Conservation (phyloP, 2,888 invertebrate species). For the Oscheius onirici region DNA sequence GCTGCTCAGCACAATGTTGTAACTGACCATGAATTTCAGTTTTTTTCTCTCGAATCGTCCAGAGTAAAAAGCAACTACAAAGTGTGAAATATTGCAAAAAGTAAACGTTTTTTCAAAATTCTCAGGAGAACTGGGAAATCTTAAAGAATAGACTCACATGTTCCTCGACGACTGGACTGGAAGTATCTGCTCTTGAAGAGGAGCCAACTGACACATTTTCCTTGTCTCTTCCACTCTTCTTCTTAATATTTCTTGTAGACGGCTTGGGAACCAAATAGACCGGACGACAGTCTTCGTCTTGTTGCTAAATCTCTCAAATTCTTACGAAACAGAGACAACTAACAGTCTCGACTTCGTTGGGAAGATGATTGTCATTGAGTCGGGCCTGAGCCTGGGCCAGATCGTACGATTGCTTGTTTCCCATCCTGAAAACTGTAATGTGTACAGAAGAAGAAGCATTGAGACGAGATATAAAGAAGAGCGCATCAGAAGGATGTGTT, state of each 20-base stretch:
- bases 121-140: too few relatives aligned
- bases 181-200: not conserved
- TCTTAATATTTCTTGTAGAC: conserved; percentile 6
- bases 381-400: conserved; percentile 18
- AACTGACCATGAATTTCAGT: too few relatives aligned
- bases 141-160: not conserved
- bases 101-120: too few relatives aligned
- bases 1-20: too few relatives aligned
- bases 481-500: conserved; percentile 8
- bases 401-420: conserved; percentile 25
- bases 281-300: conserved; percentile 22
- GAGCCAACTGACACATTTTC: conserved; percentile 18
- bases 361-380: not conserved
- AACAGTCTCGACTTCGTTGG: not conserved
- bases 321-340: too few relatives aligned
- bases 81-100: too few relatives aligned
- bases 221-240: not conserved
- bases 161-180: conserved; percentile 2
- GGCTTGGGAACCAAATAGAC: conserved; percentile 11
- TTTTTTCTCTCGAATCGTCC: too few relatives aligned
- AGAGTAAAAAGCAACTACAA: too few relatives aligned
- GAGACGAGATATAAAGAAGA: not conserved
- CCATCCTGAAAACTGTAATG: not conserved
- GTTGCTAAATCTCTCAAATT: not conserved
- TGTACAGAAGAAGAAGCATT: not conserved